A percentile compares a stretch with the other conserved stretches of the same genome.
phyloP scores from a whole-genome alignment of 1,140 invertebrate species.

The Linepithema humile region DNA sequence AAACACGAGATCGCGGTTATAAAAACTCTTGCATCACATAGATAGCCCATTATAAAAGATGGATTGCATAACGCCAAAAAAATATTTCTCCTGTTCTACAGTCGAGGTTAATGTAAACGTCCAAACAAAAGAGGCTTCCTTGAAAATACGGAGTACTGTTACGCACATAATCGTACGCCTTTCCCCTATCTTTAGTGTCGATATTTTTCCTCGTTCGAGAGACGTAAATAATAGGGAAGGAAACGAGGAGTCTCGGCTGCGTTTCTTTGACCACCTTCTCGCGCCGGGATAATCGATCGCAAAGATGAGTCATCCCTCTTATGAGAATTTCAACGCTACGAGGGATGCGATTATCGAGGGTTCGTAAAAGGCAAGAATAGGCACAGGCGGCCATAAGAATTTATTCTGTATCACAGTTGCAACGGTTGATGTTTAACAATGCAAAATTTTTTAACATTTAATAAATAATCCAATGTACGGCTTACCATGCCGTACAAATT shows the following conservation, averaged over 20 bases:
- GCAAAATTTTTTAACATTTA: not conserved
- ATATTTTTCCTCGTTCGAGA: not conserved
- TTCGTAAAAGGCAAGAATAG: not conserved
- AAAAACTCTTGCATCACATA: not conserved
- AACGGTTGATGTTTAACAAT: too few species aligned
- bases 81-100: not conserved
- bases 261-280: conserved; percentile 47
- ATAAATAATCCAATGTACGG: not conserved
- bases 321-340: conserved; percentile 57
- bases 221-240: conserved; percentile 3
- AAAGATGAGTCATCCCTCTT: conserved; percentile 71
- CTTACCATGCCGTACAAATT: not conserved
- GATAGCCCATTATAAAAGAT: not conserved
- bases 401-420: too few species aligned
- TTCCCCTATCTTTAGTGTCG: not conserved
- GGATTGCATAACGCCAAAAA: not conserved
- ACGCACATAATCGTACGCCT: not conserved
- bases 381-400: not conserved
- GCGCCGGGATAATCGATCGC: conserved; percentile 68
- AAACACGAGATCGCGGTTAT: not conserved
- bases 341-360: conserved; percentile 41
- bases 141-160: not conserved
- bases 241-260: conserved; percentile 30
- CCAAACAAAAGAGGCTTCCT: not conserved
- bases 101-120: not conserved